Percentiles rank a stretch among this genome's conserved stretches.
phyloP scores from a whole-genome alignment of 2,888 invertebrate genomes.

The Pollenia amentaria region DNA sequence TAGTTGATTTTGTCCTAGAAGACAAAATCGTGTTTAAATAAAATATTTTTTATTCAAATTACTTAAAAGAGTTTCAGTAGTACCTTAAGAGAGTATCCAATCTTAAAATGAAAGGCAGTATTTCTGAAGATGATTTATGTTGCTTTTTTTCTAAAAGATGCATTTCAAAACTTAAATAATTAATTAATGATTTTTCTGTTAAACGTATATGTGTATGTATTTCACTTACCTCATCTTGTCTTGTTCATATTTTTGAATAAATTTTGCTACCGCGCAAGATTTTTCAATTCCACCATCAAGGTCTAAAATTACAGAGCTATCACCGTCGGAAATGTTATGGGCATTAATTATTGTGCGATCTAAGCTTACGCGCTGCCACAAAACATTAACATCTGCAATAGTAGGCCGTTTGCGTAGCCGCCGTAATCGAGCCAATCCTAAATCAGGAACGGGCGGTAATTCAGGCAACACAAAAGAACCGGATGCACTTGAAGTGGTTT shows the following conservation, averaged over 20 bases:
- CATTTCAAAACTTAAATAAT: conserved; percentile 43
- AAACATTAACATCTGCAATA: conserved; percentile 75
- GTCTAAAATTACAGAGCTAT: not conserved
- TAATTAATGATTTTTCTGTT: not conserved
- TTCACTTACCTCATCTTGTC: conserved; percentile 38
- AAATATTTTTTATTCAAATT: not conserved
- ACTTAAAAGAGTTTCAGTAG: not conserved
- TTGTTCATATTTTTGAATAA: conserved; percentile 13
- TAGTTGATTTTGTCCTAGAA: conserved; percentile 67
- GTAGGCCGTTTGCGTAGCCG: conserved; percentile 74
- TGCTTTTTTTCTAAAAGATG: not conserved
- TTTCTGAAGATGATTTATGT: not conserved
- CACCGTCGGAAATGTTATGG: conserved; percentile 22
- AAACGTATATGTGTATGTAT: not conserved
- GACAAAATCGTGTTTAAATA: not conserved
- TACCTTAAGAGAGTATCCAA: conserved; percentile 70
- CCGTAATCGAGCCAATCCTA: conserved; percentile 73
- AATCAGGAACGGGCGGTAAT: conserved; percentile 58
- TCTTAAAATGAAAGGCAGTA: conserved; percentile 65
- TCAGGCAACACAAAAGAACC: conserved; percentile 76
- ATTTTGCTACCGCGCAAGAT: not conserved
- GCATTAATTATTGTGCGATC: conserved; percentile 39
- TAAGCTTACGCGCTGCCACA: conserved; percentile 74
- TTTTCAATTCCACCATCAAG: not conserved
- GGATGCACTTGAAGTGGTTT: conserved; percentile 51